Percentiles rank a stretch among this genome's conserved stretches.
These are phyloP conservation scores for Physella acuta DNA, from an alignment of 1,140 invertebrate genomes.

Conservation along the genomic window DNA sequence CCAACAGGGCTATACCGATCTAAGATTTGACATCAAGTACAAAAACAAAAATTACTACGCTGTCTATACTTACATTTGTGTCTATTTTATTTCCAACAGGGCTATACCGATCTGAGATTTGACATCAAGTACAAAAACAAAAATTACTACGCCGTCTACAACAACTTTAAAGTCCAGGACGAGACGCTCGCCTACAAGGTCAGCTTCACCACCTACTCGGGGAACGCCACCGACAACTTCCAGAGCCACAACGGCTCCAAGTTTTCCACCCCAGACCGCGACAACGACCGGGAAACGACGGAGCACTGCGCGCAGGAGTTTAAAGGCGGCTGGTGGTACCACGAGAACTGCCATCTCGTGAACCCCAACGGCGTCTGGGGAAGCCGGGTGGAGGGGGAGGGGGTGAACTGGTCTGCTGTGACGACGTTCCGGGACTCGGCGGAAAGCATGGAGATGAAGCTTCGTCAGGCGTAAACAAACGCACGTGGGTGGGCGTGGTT, in stretches of 20 bases:
- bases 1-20: no score
- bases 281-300: conserved; percentile 2
- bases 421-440: neutral
- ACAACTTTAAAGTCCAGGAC: conserved; percentile 27
- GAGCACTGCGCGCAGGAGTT: conserved; percentile 36
- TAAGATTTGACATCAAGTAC: no score
- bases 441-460: neutral
- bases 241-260: conserved; percentile 31
- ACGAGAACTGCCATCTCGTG: neutral
- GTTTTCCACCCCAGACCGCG: conserved; percentile 26
- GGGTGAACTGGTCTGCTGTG: neutral
- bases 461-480: no score
- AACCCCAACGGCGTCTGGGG: neutral
- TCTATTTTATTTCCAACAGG: no score
- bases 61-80: no score
- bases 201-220: conserved; percentile 26
- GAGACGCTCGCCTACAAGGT: conserved; percentile 29
- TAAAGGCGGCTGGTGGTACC: conserved; percentile 39
- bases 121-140: neutral
- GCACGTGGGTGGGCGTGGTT: no score
- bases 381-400: neutral
- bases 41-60: no score
- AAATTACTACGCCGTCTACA: conserved; percentile 33
- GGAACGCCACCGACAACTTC: conserved; percentile 31
- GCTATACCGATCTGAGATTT: neutral